Evolutionary conservation across 2,888 invertebrate species (phyloP), one percentile per base, ranked within the genome.

Genomic region (Andrena dorsata): DNA sequence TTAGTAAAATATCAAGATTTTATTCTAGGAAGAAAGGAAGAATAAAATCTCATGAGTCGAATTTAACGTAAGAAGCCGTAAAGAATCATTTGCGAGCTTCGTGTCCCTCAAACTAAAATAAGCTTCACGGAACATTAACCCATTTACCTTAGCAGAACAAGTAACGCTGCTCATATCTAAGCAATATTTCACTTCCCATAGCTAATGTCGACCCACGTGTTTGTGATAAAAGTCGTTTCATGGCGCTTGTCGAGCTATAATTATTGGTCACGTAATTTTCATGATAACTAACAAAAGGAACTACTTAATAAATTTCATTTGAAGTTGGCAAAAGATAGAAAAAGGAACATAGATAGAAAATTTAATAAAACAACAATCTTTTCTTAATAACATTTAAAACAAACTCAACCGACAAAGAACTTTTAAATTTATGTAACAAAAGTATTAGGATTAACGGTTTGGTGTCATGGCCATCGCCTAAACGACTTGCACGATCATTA

Each of bases 201-300:
- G 30, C 32, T 60, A 71, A 49, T 60, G 70, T 20, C 60, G 30
- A 49, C 47, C n/a, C 26, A 58, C 28, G 35, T 58, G 26, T 41
- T 58, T 26, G 10, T 20, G 47, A 60, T 60, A 71, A 28, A 60
- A 26, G 10, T 10, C 28, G 5, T 2, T 5, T 26, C 4, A 47
- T 6, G 5, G 20, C n/a, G 2, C n/a, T 20, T 26, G 5, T n/a
- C 35, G 7, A 56, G 35, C 2, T 53, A 32, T 56, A 16, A 23
- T 56, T 32, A 23, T 56, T 32, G 10, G 23, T 69, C 10, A 23
- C 16, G n/a, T 56, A n/a, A 8, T 58, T 35, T n/a, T 41, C 23
- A 2, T 16, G 32, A 63, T 10, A 61, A 8, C 60, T 7, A 28
- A 61, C 6, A n/a, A 41, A 41, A 16, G 16, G 4, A 41, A 16